phyloP scores from a whole-genome alignment of 2,797 vertebrate genomes.

The Anabas testudineus region DNA sequence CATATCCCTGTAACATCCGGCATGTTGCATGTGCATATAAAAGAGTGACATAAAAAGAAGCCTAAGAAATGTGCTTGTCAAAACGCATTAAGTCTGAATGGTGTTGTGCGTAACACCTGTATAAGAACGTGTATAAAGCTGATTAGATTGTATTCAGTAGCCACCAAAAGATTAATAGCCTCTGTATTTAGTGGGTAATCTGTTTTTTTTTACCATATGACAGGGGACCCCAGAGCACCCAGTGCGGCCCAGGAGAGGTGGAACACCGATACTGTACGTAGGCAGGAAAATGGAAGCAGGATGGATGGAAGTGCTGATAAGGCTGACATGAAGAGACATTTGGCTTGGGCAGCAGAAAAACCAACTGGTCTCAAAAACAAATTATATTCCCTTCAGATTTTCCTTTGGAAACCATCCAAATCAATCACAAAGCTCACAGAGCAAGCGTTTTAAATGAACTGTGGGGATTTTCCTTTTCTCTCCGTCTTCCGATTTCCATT shows the following conservation, averaged over 20 bases:
- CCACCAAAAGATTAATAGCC: not conserved
- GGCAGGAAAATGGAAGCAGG: conserved; percentile 78
- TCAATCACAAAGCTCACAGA: conserved; percentile 53
- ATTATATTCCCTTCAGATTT: conserved; percentile 69
- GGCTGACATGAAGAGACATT: conserved; percentile 72
- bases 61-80: not conserved
- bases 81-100: not conserved
- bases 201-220: conserved; percentile 57
- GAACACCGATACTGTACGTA: conserved; percentile 43
- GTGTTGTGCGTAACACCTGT: not conserved
- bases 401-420: conserved; percentile 73
- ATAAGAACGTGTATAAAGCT: not conserved
- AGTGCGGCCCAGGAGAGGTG: conserved; percentile 54
- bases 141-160: conserved; percentile 5
- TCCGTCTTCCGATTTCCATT: conserved; percentile 43
- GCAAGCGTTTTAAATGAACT: conserved; percentile 47
- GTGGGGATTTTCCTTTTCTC: conserved; percentile 40
- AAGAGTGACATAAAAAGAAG: conserved; percentile 17
- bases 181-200: conserved; percentile 8
- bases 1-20: conserved; percentile 60
- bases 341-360: conserved; percentile 70
- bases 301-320: conserved; percentile 84
- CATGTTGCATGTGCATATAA: conserved; percentile 46
- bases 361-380: conserved; percentile 65
- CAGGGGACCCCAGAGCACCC: conserved; percentile 57